Evolutionary conservation across 2,888 invertebrate genomes (phyloP), one percentile per base, ranked within the genome.

Genomic region (Vesta saturnalis): DNA sequence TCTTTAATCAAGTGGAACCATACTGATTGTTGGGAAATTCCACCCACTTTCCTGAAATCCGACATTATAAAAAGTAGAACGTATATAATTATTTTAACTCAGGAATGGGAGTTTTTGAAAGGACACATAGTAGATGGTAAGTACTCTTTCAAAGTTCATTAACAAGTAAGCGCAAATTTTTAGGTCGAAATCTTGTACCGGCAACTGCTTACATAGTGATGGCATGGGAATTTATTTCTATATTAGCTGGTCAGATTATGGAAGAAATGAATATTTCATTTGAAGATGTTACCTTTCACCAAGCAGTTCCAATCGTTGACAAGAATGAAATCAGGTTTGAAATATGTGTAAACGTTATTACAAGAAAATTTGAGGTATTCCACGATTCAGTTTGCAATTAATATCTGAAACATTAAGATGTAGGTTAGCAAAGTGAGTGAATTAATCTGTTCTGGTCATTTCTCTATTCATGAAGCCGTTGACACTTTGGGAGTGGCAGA

Each of bases 1-100:
- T 92, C 95, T 2, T 85, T 93, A 1, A 89, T 97, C n/a, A 89
- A 89, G 72, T 97, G 97, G 96, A 93, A 97, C 74, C 96, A 97
- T 78, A 87, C 88, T 16, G 89, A 90, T 68, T 89, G 91, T 69
- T 93, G 93, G 92, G n/a, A n/a, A n/a, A n/a, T 39, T 39, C 39
- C 2, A 39, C 8, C 8, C 12, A n/a, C 12, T n/a, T 2, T n/a
- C 2, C n/a, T n/a, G n/a, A n/a, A n/a, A n/a, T n/a, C n/a, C n/a
- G n/a, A n/a, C n/a, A n/a, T n/a, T n/a, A n/a, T n/a, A n/a, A n/a
- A n/a, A n/a, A n/a, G 83, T 91, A 1, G 82, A 83, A 0, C 90
- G 91, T 71, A 91, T 92, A n/a, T n/a, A n/a, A n/a, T n/a, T n/a
- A n/a, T n/a, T n/a, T n/a, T n/a, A n/a, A n/a, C n/a, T n/a, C n/a